Base-by-base conservation (phyloP, 2,113 vertebrate species). In the Aramus guarauna region DNA sequence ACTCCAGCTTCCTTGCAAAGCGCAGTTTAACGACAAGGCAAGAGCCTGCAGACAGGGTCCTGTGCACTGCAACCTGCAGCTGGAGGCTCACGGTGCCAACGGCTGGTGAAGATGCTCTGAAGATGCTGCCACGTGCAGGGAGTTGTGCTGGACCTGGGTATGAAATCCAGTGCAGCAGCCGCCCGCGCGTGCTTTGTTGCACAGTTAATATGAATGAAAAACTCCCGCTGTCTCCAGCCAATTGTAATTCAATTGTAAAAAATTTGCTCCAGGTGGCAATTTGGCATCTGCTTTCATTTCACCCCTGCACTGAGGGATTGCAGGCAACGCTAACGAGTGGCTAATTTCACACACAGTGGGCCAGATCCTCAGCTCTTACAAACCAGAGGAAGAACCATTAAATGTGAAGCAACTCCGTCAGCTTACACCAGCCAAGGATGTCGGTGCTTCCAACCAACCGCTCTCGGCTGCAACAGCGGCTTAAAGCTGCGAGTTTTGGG, bases 211-310 rank as follows among this genome's bases (percentile, higher is more conserved):
- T 0, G 24, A 93, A 71, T 27, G 22, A 22, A 67, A 67, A 90
- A 10, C 60, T 87, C 84, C 55, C 0, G 1, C 64, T 60, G 64
- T 47, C 87, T 81, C 73, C 74, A 71, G 66, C 58, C 66, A 15
- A 68, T 77, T 64, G 39, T 66, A 90, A 92, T 75, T 78, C 58
- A 79, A 63, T 85, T 93, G 77, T 52, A 55, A 94, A 86, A 93
- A 58, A 52, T 36, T 63, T 90, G 74, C 82, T 95, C 78, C 91
- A 88, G 96, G 95, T 95, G 82, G 75, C 63, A 88, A 79, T 83
- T 92, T 85, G 88, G 82, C 88, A 73, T 79, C 78, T 85, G 94
- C 79, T 93, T 80, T 27, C 62, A 15, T 79, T 45, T 79, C 75
- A n/a, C 82, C 37, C 64, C 58, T 17, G 53, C 13, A 0, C 52